These are phyloP conservation scores for Sarcophaga peregrina DNA, from an alignment of 1,140 invertebrate species.

Conservation along the genomic window DNA sequence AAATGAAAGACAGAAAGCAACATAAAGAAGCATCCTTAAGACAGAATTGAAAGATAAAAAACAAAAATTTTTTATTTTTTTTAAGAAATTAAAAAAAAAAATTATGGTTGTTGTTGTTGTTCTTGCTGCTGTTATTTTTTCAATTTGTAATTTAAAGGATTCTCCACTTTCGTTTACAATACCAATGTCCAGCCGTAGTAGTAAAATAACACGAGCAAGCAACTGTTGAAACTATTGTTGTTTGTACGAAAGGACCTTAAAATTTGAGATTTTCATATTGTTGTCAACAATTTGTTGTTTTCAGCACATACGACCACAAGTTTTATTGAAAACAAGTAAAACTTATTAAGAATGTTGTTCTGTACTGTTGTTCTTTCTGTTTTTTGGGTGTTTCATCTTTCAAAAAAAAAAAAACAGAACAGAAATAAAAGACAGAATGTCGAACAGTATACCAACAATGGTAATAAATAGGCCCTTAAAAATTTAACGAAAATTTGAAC, in stretches of 20 bases:
- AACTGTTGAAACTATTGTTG: too few species aligned
- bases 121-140: too few species aligned
- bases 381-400: not conserved
- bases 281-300: slow-evolving; percentile 24
- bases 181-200: too few species aligned
- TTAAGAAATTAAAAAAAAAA: too few species aligned
- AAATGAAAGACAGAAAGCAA: not conserved
- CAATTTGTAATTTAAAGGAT: too few species aligned
- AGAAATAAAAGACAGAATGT: too few species aligned
- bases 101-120: too few species aligned
- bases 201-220: too few species aligned
- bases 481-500: not conserved
- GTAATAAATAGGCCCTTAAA: not conserved
- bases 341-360: not conserved
- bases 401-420: too few species aligned
- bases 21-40: not conserved
- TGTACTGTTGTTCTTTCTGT: not conserved
- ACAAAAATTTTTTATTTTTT: too few species aligned
- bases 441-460: not conserved
- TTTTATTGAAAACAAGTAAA: slow-evolving; percentile 27
- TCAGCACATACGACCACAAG: slow-evolving; percentile 23
- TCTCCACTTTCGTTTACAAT: too few species aligned
- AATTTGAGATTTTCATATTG: not conserved
- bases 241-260: not conserved
- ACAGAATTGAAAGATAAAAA: too few species aligned